Percentiles rank a stretch among this genome's conserved stretches.
These are phyloP conservation scores for Trialeurodes vaporariorum DNA, from an alignment of 1,140 invertebrate genomes.

Conservation along the genomic window DNA sequence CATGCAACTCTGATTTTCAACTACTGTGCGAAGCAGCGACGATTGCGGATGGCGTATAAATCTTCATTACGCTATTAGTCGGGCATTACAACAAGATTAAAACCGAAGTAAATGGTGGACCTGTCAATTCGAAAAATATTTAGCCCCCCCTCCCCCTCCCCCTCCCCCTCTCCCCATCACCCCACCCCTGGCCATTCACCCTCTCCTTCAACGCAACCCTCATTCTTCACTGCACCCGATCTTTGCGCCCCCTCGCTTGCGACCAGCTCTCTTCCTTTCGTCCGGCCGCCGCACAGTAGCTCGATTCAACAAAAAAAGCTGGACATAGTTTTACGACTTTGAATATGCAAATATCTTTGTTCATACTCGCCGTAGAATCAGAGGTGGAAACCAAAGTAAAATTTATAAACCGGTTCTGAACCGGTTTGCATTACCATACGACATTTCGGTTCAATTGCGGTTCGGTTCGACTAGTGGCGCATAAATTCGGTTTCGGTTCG, in stretches of 20 bases:
- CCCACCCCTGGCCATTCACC: not conserved
- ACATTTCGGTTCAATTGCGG: too few relatives aligned
- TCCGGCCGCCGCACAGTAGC: not conserved
- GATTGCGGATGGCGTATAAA: not conserved
- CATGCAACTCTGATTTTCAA: too few relatives aligned
- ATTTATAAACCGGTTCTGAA: too few relatives aligned
- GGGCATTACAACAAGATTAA: not conserved
- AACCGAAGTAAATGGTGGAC: not conserved
- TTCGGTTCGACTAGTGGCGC: too few relatives aligned
- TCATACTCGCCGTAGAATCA: too few relatives aligned
- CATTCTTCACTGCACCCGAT: too few relatives aligned
- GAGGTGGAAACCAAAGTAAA: too few relatives aligned
- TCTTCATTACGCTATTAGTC: not conserved
- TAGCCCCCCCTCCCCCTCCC: not conserved
- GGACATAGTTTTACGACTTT: not conserved
- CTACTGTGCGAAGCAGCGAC: too few relatives aligned
- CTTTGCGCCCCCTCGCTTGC: not conserved
- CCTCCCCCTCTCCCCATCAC: not conserved
- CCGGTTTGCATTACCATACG: too few relatives aligned
- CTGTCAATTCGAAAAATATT: constrained; percentile 1
- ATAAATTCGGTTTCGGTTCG: too few relatives aligned
- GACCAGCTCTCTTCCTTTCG: too few relatives aligned
- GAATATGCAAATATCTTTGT: not conserved
- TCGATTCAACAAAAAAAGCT: not conserved
- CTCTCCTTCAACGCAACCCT: not conserved